A percentile compares a stretch with the other conserved stretches of the same genome.
Evolutionary conservation across 2,113 vertebrate species (phyloP).

Genomic region (Scomber scombrus): DNA sequence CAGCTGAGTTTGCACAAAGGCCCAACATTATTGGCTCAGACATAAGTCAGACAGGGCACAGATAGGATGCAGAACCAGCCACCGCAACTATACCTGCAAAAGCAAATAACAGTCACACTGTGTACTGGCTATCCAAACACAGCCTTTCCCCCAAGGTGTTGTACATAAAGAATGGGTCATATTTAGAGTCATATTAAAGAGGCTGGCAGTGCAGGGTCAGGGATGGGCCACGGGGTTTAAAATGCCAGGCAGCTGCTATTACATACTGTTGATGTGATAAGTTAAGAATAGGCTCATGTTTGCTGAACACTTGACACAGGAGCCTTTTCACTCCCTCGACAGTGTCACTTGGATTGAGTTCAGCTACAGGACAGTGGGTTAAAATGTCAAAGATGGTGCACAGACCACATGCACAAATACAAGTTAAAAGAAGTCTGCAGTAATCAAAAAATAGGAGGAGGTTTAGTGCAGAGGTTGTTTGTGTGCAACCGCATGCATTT

Average conservation of each 20-base stretch:
- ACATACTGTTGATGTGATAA: constrained; percentile 80
- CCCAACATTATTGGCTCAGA: constrained; percentile 78
- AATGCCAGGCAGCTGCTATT: constrained; percentile 80
- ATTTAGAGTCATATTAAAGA: constrained; percentile 79
- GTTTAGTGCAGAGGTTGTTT: not conserved
- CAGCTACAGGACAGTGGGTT: constrained; percentile 69
- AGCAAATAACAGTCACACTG: constrained; percentile 73
- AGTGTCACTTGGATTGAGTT: constrained; percentile 68
- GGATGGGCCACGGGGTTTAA: constrained; percentile 78
- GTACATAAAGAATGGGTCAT: constrained; percentile 80
- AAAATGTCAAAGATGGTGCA: constrained; percentile 55
- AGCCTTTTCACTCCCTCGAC: constrained; percentile 72
- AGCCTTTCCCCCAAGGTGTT: constrained; percentile 69
- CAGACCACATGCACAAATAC: not conserved
- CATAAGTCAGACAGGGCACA: constrained; percentile 69
- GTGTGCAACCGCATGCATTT: not conserved
- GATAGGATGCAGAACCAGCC: constrained; percentile 72
- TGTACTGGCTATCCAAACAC: constrained; percentile 79
- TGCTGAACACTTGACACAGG: constrained; percentile 81
- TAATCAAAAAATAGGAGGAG: not conserved
- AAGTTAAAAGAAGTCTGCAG: not conserved
- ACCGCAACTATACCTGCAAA: constrained; percentile 76
- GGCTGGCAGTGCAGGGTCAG: constrained; percentile 72
- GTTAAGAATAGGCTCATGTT: constrained; percentile 82
- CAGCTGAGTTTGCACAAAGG: constrained; percentile 84